Conservation (phyloP, 2,888 invertebrate species). For the Euplexia lucipara region DNA sequence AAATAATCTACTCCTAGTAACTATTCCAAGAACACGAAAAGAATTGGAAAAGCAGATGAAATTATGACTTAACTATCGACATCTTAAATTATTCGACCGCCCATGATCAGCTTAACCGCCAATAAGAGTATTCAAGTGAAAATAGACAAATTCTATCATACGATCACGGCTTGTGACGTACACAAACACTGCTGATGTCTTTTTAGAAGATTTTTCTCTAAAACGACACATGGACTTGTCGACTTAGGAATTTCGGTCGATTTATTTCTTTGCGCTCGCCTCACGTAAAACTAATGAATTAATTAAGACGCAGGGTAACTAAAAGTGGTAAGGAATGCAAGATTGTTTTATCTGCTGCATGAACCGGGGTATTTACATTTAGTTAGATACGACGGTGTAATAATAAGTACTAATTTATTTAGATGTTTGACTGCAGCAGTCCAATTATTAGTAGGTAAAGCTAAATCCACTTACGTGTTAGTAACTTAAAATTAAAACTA, state of each 20-base stretch:
- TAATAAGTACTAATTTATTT: too few relatives aligned
- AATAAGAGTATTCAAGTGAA: too few relatives aligned
- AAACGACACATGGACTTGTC: conserved; percentile 3
- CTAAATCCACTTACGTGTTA: too few relatives aligned
- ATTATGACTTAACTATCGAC: too few relatives aligned
- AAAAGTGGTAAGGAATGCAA: conserved; percentile 35
- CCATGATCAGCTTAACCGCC: too few relatives aligned
- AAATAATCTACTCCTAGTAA: too few relatives aligned
- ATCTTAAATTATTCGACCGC: too few relatives aligned
- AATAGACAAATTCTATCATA: neutral
- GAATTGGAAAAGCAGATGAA: too few relatives aligned
- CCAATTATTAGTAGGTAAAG: too few relatives aligned
- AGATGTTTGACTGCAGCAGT: too few relatives aligned
- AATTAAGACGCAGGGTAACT: conserved; percentile 40
- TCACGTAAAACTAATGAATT: conserved; percentile 37
- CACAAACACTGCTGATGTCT: neutral
- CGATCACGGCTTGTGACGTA: neutral
- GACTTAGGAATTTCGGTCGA: conserved; percentile 29
- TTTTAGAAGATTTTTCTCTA: conserved; percentile 19
- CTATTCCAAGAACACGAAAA: too few relatives aligned
- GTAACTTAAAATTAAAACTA: too few relatives aligned
- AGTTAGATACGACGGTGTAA: neutral
- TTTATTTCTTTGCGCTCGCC: conserved; percentile 32
- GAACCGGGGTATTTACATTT: conserved; percentile 1
- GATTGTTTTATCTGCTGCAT: conserved; percentile 31